A percentile compares a stretch with the other conserved stretches of the same genome.
Conservation (phyloP, 2,888 invertebrate genomes). For the Clanis bilineata region DNA sequence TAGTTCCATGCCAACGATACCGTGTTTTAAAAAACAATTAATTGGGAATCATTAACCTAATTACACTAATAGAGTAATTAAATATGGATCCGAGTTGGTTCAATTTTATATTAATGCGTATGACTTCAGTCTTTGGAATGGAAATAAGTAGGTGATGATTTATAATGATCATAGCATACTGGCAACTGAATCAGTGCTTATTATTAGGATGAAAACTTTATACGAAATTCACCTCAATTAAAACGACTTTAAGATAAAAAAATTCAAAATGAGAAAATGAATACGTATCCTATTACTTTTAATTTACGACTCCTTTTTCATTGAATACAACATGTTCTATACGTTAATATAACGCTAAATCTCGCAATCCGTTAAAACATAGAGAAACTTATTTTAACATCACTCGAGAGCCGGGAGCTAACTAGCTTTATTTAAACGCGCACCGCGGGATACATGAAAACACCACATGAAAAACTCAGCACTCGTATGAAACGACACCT, state of each 20-base stretch:
- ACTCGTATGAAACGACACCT: conserved; percentile 16
- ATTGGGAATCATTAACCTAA: background rate
- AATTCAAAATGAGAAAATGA: no score
- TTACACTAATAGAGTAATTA: background rate
- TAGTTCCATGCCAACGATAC: conserved; percentile 10
- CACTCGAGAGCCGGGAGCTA: background rate
- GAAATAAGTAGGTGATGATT: background rate
- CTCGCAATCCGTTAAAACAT: background rate
- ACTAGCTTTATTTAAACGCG: conserved; percentile 8
- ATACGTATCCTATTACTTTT: no score
- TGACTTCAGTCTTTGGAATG: background rate
- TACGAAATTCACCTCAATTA: no score
- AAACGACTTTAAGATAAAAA: no score
- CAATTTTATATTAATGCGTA: background rate
- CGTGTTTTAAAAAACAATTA: conserved; percentile 1
- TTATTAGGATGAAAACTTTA: no score
- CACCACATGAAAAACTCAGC: conserved; percentile 7
- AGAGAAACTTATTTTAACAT: background rate
- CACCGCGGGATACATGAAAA: conserved; percentile 6
- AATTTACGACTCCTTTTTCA: no score
- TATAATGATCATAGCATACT: no score
- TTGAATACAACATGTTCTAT: background rate
- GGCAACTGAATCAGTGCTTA: no score
- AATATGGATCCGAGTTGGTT: background rate
- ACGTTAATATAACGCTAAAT: background rate